These are phyloP conservation scores for Calliphora vomitoria DNA, from an alignment of 2,888 invertebrate genomes.

Conservation along the genomic window DNA sequence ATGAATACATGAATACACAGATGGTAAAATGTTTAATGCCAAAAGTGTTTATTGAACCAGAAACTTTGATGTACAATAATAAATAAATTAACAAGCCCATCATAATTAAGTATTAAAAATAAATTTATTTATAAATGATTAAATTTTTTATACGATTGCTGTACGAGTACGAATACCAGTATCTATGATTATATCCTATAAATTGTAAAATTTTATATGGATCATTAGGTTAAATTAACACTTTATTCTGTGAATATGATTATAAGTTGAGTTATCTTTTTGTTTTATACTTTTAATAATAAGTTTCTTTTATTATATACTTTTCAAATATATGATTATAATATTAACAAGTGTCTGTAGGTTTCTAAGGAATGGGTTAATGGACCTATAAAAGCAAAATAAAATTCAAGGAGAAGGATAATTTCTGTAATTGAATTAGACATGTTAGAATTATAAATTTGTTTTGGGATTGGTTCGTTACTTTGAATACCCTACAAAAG, in stretches of 20 bases:
- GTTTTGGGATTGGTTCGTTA: neutral
- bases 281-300: neutral
- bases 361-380: neutral
- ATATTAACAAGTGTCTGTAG: neutral
- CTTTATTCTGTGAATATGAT: neutral
- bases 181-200: neutral
- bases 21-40: neutral
- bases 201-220: slow-evolving; percentile 14
- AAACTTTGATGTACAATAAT: neutral
- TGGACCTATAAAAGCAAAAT: neutral
- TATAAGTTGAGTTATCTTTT: neutral
- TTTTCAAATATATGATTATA: neutral
- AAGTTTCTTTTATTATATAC: neutral
- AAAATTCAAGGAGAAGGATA: neutral
- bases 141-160: neutral
- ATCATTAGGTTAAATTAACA: slow-evolving; percentile 8
- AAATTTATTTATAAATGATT: slow-evolving; percentile 5
- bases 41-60: neutral
- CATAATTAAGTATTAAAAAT: slow-evolving; percentile 10
- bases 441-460: neutral
- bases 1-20: neutral
- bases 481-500: neutral
- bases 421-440: neutral
- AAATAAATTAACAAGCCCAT: neutral
- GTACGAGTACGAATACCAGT: too few species aligned